Evolutionary conservation across 2,888 invertebrate species (phyloP), one percentile per base, ranked within the genome.

Genomic region (Timandra comae): DNA sequence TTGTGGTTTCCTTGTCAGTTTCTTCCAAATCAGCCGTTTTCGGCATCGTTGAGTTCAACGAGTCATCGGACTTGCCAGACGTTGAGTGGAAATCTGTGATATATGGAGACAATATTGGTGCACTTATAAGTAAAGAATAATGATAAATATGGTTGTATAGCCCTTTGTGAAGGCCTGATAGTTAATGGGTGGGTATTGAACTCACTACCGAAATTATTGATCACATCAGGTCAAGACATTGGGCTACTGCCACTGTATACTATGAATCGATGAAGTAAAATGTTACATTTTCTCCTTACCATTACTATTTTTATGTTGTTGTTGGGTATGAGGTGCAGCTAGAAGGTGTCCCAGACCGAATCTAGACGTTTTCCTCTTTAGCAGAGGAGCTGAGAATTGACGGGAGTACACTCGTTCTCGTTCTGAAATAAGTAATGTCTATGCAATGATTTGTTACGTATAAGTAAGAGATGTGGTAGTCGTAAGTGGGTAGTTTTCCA

Each of bases 341-440:
- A 85, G 60, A 79, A 93, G 91, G 90, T 94, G 93, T 81, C 95
- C 95, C 80, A 96, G 88, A 56, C 96, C 95, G 78, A 97, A 95
- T 57, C 94, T 92, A 44, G 96, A 96, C 52, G 93, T 95, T 88
- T 96, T 96, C 79, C 96, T 89, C 81, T 96, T 96, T 57, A 97
- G 89, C 63, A 97, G 91, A n/a, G 98, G 97, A 27, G 97, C 97
- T 10, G 97, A 97, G 73, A 95, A 94, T 86, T 98, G 98, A 5
- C 98, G 91, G 59, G 90, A 93, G 79, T 95, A 94, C 51, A 93
- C 90, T 75, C 94, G 95, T 76, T 95, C 95, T 72, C 93, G 94
- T 54, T 93, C 92, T 86, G 88, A 4, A 21, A 3, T 16, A 30
- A 6, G n/a, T n/a, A n/a, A n/a, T n/a, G n/a, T n/a, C n/a, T n/a